A percentile compares a stretch with the other conserved stretches of the same genome.
These are phyloP conservation scores for Gouania willdenowi DNA, from an alignment of 2,797 vertebrate species.

Conservation along the genomic window DNA sequence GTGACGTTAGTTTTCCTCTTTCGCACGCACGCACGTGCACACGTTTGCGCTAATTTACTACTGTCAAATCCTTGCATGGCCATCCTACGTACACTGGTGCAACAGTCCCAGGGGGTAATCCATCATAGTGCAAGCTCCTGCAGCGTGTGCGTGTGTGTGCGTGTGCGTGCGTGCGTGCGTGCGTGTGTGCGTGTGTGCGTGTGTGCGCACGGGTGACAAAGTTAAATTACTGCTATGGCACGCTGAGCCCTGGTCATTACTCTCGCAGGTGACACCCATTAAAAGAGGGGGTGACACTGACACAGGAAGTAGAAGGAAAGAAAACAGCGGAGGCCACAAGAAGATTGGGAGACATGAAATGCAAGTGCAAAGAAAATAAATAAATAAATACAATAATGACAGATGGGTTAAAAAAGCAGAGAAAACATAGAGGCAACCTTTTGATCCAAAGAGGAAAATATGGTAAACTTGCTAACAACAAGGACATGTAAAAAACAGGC, in stretches of 20 bases:
- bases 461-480: background rate
- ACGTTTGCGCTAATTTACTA: conserved; percentile 36
- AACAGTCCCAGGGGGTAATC: conserved; percentile 53
- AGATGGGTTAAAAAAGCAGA: background rate
- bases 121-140: conserved; percentile 39
- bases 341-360: conserved; percentile 1
- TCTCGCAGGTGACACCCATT: conserved; percentile 67
- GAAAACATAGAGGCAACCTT: background rate
- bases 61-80: conserved; percentile 41
- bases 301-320: conserved; percentile 25
- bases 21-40: background rate
- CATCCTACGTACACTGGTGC: conserved; percentile 46
- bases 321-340: no score
- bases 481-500: background rate
- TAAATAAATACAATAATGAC: background rate
- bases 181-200: conserved; percentile 13
- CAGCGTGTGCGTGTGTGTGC: conserved; percentile 29
- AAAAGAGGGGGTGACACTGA: conserved; percentile 63
- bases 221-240: conserved; percentile 72
- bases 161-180: conserved; percentile 3
- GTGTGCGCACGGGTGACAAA: conserved; percentile 54
- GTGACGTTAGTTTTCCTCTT: conserved; percentile 27
- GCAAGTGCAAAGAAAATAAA: background rate
- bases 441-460: background rate
- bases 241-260: conserved; percentile 67